Evolutionary conservation across 2,797 vertebrate species (phyloP).

Genomic region (Leontopithecus rosalia): DNA sequence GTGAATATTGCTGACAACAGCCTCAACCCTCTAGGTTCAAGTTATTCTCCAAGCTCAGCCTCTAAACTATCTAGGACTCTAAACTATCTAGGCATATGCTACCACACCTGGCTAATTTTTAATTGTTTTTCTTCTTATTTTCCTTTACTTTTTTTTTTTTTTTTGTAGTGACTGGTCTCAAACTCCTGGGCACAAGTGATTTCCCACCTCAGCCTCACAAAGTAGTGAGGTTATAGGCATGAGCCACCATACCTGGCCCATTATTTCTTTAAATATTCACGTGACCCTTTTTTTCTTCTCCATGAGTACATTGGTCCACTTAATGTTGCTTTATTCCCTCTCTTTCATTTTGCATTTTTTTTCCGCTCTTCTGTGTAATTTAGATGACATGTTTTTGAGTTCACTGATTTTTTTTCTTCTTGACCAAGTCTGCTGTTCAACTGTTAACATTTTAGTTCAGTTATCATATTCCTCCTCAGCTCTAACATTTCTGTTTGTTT

Average conservation of each 20-base stretch:
- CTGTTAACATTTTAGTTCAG: neutral
- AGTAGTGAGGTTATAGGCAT: neutral
- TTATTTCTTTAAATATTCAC: neutral
- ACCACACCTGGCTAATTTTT: neutral
- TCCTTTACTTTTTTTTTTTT: too few relatives aligned
- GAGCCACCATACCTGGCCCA: neutral
- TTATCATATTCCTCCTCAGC: neutral
- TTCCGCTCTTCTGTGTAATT: neutral
- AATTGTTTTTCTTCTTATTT: neutral
- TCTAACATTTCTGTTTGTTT: neutral
- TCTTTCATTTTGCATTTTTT: neutral
- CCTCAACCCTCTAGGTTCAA: neutral
- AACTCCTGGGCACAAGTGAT: neutral
- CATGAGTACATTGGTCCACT: neutral
- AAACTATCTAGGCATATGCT: neutral
- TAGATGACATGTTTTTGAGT: neutral
- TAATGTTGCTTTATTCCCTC: neutral
- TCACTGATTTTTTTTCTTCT: neutral
- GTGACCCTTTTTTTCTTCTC: neutral
- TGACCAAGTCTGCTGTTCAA: neutral
- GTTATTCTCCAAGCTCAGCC: neutral
- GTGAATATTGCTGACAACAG: neutral
- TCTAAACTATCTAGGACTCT: neutral
- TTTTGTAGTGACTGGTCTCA: neutral
- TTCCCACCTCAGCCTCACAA: neutral